Percentiles rank a stretch among this genome's conserved stretches.
Conservation (phyloP, 2,113 vertebrate species). For the Tupaia tana region DNA sequence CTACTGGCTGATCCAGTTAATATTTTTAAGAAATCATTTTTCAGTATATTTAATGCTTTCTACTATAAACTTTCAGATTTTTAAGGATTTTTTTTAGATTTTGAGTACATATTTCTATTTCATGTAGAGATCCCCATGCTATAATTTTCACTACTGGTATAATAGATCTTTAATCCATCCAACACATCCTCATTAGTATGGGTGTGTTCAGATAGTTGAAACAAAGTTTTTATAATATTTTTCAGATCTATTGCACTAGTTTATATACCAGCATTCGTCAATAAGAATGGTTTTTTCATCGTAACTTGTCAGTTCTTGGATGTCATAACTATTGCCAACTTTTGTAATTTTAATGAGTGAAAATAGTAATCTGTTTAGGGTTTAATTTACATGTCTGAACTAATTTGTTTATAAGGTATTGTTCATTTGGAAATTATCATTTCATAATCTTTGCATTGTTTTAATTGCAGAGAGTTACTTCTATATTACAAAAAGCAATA, state of each 20-base stretch:
- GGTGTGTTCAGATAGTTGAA: not conserved
- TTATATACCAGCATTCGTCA: not conserved
- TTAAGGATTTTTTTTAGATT: not conserved
- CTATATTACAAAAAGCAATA: not conserved
- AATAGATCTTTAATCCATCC: not conserved
- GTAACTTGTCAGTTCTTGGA: not conserved
- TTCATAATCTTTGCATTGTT: not conserved
- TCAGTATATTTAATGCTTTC: not conserved
- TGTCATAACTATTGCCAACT: not conserved
- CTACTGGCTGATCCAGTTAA: not conserved
- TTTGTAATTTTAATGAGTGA: not conserved
- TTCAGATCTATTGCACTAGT: not conserved
- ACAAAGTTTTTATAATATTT: not conserved
- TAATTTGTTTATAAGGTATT: not conserved
- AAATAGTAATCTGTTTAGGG: not conserved
- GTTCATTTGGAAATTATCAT: not conserved
- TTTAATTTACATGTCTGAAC: not conserved
- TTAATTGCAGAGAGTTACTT: not conserved
- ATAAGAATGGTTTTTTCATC: not conserved
- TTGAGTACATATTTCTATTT: not conserved
- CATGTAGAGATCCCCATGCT: not conserved
- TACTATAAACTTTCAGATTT: not conserved
- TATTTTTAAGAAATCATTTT: not conserved
- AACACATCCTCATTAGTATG: not conserved
- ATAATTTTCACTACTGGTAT: not conserved